Evolutionary conservation across 2,888 invertebrate genomes (phyloP), one percentile per base, ranked within the genome.

Genomic region (Nowickia ferox): DNA sequence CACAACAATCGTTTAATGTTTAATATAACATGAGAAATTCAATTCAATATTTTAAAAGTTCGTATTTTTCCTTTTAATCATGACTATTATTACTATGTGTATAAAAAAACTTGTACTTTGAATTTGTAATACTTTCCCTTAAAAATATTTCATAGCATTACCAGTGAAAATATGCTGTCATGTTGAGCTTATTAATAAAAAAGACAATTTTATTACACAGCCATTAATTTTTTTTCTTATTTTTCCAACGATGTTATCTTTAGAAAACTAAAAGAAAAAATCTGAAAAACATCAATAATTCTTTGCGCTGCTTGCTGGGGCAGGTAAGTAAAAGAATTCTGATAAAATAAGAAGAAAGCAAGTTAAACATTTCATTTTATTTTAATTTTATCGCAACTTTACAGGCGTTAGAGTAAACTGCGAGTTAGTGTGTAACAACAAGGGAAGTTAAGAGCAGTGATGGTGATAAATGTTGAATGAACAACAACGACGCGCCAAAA

Each of bases 351-450:
- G 17, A 53, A 63, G 30, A 10, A 61, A 53, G 44, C 55, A 79
- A 65, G 42, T 65, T 61, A 72, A 71, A 44, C n/a, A 59, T 30
- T 69, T 38, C 19, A n/a, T 44, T 61, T 53, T 59, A 40, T 65
- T 66, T 57, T 40, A 69, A 61, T 82, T 78, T 86, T 86, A 86
- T 85, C 81, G 51, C 59, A 82, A 78, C 13, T 65, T 81, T 85
- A 69, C 85, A 86, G 82, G 75, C 76, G 78, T 51, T 46, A 46
- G 82, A 79, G 71, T 51, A 38, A 69, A 63, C 53, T 53, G 13
- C 15, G 51, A 13, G 38, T 13, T 19, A 30, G 30, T 61, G 53
- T 55, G n/a, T 44, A n/a, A 30, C 11, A 63, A 17, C 13, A 10
- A 9, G 8, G 44, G 22, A 17, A 22, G 42, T 78, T 59, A 38